Evolutionary conservation across 2,113 vertebrate genomes (phyloP).

Genomic region (Pedetes capensis): DNA sequence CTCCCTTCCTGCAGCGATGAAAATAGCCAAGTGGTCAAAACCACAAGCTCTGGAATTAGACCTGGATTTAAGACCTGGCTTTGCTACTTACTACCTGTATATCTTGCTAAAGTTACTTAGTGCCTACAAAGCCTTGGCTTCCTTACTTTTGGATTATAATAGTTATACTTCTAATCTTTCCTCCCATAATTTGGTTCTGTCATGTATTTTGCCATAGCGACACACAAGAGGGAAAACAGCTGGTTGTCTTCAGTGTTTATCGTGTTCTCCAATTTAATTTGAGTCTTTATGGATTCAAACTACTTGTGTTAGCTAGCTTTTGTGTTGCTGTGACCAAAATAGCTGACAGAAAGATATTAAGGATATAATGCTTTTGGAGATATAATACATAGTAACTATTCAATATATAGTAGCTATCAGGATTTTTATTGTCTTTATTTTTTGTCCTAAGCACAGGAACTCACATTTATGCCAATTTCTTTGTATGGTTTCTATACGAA

Average conservation of each 20-base stretch:
- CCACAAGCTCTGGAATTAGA: not conserved
- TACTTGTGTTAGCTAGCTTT: no score
- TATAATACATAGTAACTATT: not conserved
- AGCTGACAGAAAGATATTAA: no score
- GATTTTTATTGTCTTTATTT: not conserved
- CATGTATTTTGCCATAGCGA: no score
- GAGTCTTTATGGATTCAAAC: no score
- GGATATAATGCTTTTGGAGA: not conserved
- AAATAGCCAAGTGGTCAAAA: not conserved
- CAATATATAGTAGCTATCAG: not conserved
- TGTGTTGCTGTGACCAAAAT: no score
- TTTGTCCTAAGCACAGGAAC: not conserved
- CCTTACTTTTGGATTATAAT: not conserved
- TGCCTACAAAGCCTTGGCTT: not conserved
- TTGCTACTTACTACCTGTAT: not conserved
- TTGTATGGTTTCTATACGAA: constrained; percentile 1
- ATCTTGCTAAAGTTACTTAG: not conserved
- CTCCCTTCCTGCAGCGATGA: not conserved
- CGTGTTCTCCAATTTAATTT: no score
- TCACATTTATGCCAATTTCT: not conserved
- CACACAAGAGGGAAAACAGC: no score
- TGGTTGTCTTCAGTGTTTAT: no score
- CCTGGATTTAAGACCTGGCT: not conserved
- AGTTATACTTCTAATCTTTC: not conserved
- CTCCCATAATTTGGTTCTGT: no score